Evolutionary conservation across 1,140 invertebrate species (phyloP).

Genomic region (Rhyacophila brunnea): DNA sequence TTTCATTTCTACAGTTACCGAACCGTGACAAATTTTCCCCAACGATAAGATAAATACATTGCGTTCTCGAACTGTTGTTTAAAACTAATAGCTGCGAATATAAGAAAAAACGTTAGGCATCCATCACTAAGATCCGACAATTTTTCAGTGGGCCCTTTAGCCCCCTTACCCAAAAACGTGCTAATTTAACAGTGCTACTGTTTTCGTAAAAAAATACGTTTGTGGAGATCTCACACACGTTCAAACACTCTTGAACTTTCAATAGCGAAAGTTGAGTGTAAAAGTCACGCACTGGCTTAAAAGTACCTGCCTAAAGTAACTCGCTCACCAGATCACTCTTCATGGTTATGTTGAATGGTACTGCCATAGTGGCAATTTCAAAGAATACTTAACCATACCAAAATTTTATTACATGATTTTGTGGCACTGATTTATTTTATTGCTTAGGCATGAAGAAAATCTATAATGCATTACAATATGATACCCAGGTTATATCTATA

Average conservation of each 20-base stretch:
- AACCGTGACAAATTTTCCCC: conserved; percentile 30
- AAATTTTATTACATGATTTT: no score
- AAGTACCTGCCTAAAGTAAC: no score
- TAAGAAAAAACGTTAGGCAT: conserved; percentile 29
- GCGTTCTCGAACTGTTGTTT: conserved; percentile 21
- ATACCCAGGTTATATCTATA: no score
- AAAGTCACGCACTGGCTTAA: no score
- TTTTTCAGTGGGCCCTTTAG: conserved; percentile 25
- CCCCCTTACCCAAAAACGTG: conserved; percentile 25
- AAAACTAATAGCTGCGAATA: conserved; percentile 21
- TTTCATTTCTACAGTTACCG: neutral
- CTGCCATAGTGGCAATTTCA: no score
- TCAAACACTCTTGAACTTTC: neutral
- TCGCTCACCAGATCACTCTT: no score
- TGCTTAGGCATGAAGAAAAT: no score
- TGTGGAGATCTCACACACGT: neutral
- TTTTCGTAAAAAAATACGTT: conserved; percentile 9
- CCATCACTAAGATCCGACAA: conserved; percentile 35
- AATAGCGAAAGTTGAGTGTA: no score
- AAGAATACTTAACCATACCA: no score
- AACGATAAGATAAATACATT: conserved; percentile 35
- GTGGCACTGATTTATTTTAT: no score
- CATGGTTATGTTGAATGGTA: no score
- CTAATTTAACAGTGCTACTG: conserved; percentile 31
- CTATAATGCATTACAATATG: no score